Evolutionary conservation across 2,113 vertebrate genomes (phyloP), one percentile per base, ranked within the genome.

Genomic region (Pionites leucogaster): DNA sequence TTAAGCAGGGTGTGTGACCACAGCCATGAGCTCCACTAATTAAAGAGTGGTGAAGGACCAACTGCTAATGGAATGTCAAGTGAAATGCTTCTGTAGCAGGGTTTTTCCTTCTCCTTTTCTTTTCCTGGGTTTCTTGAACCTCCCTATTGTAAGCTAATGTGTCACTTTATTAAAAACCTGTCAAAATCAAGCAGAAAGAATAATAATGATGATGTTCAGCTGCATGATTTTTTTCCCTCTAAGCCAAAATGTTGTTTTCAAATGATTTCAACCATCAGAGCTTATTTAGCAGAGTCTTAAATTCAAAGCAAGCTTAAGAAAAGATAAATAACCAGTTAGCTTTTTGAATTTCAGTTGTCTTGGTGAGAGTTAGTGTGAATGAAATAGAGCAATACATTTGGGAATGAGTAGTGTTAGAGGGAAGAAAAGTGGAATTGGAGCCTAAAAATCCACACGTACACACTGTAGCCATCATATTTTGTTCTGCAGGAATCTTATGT

Each of bases 151-250:
- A 83, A 88, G n/a, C 13, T 68, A 17, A 28, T 15, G 14, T 20
- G 63, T 63, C 81, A 24, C 37, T 82, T 52, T 31, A 69, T 77
- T 78, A 55, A 94, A 92, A 94, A 35, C 27, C 57, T 88, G 88
- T 88, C 85, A 90, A 88, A 96, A 93, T 57, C 67, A 78, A 91
- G 72, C 47, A 37, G 67, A 77, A 57, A 47, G 49, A 52, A 85
- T 27, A 79, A 42, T 46, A 77, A 39, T 86, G 76, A 57, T 93
- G 76, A 74, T 83, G 82, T 83, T 88, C 53, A 70, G 4, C 35
- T 49, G 31, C 13, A 2, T 27, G 59, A 33, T 79, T 81, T 57
- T 53, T 78, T 39, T 35, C 19, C 28, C 37, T 88, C 93, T 70
- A 55, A 96, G 72, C 69, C n/a, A 39, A 94, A 91, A 55, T 37